These are phyloP conservation scores for Gastrophryne carolinensis DNA, from an alignment of 2,797 vertebrate genomes.

Conservation along the genomic window DNA sequence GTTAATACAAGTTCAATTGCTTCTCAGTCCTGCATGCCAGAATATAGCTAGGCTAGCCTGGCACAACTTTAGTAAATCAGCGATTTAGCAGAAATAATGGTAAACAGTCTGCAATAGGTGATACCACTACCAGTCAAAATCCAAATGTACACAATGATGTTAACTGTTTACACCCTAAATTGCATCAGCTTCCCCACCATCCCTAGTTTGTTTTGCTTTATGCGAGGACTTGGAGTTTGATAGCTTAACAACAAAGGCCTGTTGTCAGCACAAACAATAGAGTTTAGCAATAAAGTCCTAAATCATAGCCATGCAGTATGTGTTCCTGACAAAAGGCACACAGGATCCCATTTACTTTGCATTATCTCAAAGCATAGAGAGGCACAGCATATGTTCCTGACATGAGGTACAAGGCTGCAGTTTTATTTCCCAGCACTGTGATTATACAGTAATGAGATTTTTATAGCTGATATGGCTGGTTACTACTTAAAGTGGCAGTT, in stretches of 20 bases:
- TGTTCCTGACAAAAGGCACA: slow-evolving; percentile 32
- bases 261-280: slow-evolving; percentile 24
- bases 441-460: slow-evolving; percentile 23
- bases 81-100: too few species aligned
- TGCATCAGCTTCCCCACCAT: background rate
- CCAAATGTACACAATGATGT: too few species aligned
- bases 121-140: too few species aligned
- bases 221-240: background rate
- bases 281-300: slow-evolving; percentile 19
- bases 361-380: slow-evolving; percentile 36
- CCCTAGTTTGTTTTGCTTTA: slow-evolving; percentile 15
- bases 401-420: slow-evolving; percentile 33
- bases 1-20: too few species aligned
- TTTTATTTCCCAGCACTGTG: slow-evolving; percentile 12
- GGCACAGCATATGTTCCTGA: slow-evolving; percentile 43
- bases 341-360: slow-evolving; percentile 41
- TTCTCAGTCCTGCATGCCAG: too few species aligned
- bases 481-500: slow-evolving; percentile 11
- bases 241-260: slow-evolving; percentile 12
- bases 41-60: too few species aligned
- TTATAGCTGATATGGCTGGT: background rate
- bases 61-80: too few species aligned
- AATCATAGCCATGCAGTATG: slow-evolving; percentile 30
- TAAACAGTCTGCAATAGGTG: too few species aligned
- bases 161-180: background rate